Conservation (phyloP, 2,888 invertebrate species). For the Glaucopsyche alexis region DNA sequence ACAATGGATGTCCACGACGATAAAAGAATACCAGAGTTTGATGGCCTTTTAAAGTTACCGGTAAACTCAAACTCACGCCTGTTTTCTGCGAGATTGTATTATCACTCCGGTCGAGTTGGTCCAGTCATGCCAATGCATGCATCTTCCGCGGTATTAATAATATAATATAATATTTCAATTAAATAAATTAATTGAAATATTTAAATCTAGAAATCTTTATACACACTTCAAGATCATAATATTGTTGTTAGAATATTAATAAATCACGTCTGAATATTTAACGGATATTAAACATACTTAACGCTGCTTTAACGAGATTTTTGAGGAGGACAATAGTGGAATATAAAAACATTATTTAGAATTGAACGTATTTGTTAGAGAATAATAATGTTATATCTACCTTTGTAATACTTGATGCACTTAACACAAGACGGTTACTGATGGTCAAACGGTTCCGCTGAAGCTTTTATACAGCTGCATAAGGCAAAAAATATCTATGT, state of each 20-base stretch:
- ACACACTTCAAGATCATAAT: not conserved
- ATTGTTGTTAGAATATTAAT: not conserved
- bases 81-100: too few relatives aligned
- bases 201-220: not conserved
- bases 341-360: not conserved
- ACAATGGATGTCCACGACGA: too few relatives aligned
- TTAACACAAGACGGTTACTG: not conserved
- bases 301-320: not conserved
- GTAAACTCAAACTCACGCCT: too few relatives aligned
- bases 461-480: constrained; percentile 16
- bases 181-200: too few relatives aligned
- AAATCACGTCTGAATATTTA: not conserved
- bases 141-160: too few relatives aligned
- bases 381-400: not conserved
- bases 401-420: not conserved
- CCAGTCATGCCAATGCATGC: too few relatives aligned
- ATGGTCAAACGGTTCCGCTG: not conserved
- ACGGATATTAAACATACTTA: not conserved
- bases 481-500: not conserved
- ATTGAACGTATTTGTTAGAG: not conserved
- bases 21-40: too few relatives aligned
- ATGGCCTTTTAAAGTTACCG: too few relatives aligned
- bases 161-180: too few relatives aligned
- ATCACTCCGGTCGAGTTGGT: too few relatives aligned
- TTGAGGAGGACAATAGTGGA: not conserved